A percentile compares a stretch with the other conserved stretches of the same genome.
phyloP scores from a whole-genome alignment of 2,888 invertebrate genomes.

The Rhogogaster chlorosoma region DNA sequence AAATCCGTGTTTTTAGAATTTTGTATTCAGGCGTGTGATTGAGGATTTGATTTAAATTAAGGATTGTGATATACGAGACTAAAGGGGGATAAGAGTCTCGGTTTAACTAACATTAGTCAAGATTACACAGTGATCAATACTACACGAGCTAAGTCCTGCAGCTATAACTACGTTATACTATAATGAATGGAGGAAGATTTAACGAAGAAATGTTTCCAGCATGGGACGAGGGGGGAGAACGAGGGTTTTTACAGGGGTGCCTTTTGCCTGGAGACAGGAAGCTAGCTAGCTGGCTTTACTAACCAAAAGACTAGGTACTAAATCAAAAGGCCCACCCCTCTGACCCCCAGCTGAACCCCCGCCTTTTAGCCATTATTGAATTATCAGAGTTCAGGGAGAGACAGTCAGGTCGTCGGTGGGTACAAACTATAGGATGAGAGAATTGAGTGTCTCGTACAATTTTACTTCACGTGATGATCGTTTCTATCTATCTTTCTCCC shows the following conservation, averaged over 20 bases:
- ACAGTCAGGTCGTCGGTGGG: not conserved
- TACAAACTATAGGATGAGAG: not conserved
- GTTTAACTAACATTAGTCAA: not conserved
- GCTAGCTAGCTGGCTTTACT: not conserved
- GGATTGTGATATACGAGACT: not conserved
- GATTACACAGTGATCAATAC: constrained; percentile 23
- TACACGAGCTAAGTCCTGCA: not conserved
- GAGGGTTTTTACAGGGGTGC: constrained; percentile 11
- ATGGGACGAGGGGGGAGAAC: not conserved
- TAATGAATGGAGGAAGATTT: constrained; percentile 38
- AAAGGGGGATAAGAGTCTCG: not conserved
- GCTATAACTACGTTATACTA: not conserved
- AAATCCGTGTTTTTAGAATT: not conserved
- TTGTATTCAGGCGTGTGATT: not conserved
- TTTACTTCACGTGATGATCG: not conserved
- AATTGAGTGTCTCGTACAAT: constrained; percentile 21
- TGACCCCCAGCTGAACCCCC: constrained; percentile 31
- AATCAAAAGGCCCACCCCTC: constrained; percentile 59
- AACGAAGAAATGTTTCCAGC: constrained; percentile 41
- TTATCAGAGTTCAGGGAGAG: constrained; percentile 58
- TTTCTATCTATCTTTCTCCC: not conserved
- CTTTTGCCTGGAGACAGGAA: not conserved
- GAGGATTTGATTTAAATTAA: not conserved
- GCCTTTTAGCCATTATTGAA: constrained; percentile 59
- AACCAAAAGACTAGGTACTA: constrained; percentile 42